These are phyloP conservation scores for Strigops habroptila DNA, from an alignment of 2,113 vertebrate species.

Conservation along the genomic window DNA sequence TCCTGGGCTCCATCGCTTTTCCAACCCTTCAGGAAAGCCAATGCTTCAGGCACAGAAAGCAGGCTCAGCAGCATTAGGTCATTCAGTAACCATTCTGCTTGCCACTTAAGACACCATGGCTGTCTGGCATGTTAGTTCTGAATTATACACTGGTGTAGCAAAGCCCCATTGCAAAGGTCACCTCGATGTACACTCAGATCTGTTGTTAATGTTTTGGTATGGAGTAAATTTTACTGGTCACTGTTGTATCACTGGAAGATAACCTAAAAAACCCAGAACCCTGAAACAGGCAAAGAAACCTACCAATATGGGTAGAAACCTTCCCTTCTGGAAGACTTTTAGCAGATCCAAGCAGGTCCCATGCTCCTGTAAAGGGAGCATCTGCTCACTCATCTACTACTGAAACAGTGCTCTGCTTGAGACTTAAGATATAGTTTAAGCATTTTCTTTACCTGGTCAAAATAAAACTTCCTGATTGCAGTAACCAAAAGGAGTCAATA, in stretches of 20 bases:
- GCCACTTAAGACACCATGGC: background rate
- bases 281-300: background rate
- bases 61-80: background rate
- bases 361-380: background rate
- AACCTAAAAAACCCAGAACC: background rate
- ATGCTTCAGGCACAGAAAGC: background rate
- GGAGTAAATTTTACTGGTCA: background rate
- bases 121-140: background rate
- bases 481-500: background rate
- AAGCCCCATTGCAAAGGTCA: background rate
- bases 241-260: rapidly evolving
- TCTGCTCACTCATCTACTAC: background rate
- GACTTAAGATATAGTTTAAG: background rate
- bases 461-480: background rate
- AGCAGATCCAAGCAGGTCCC: background rate
- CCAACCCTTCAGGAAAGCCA: background rate
- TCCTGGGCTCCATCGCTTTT: background rate
- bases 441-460: background rate
- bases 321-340: background rate
- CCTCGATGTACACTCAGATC: background rate
- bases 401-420: background rate
- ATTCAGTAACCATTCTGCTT: background rate
- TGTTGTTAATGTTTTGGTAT: background rate
- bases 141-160: background rate
- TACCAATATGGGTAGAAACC: background rate